phyloP scores from a whole-genome alignment of 1,140 invertebrate species.

The Dolichoris vasculosae region DNA sequence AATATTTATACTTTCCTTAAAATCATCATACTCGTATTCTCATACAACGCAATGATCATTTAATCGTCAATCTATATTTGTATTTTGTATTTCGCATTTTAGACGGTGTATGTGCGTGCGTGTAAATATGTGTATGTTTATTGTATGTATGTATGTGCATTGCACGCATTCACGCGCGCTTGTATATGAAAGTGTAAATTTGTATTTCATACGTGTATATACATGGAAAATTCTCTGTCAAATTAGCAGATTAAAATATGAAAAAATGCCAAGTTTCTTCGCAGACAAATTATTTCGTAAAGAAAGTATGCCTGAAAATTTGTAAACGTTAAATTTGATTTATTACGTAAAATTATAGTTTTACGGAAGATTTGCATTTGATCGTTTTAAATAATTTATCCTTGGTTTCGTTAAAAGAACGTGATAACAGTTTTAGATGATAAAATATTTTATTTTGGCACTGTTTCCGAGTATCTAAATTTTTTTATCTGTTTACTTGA shows the following conservation, averaged over 20 bases:
- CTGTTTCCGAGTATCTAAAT: background rate
- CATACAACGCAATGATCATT: constrained; percentile 71
- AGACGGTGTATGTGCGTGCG: background rate
- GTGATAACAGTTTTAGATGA: background rate
- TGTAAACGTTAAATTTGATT: background rate
- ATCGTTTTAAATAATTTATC: background rate
- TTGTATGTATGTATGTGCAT: background rate
- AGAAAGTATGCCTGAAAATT: background rate
- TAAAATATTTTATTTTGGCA: constrained; percentile 5
- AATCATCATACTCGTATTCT: constrained; percentile 73
- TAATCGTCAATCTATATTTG: constrained; percentile 46
- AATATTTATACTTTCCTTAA: constrained; percentile 75
- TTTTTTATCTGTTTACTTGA: background rate
- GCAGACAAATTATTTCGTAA: background rate
- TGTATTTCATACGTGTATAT: constrained; percentile 48
- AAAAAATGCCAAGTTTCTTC: background rate
- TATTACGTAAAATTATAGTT: background rate
- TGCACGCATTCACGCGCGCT: constrained; percentile 34
- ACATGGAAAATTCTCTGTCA: constrained; percentile 25
- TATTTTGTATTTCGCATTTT: constrained; percentile 31
- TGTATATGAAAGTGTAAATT: constrained; percentile 66
- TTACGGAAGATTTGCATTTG: too few species aligned
- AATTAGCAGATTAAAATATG: constrained; percentile 1
- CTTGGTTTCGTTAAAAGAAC: background rate
- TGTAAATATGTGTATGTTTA: background rate